Evolutionary conservation across 64 coral and sea anemone genomes (phyloP).

Genomic region (Astreopora myriophthalma): DNA sequence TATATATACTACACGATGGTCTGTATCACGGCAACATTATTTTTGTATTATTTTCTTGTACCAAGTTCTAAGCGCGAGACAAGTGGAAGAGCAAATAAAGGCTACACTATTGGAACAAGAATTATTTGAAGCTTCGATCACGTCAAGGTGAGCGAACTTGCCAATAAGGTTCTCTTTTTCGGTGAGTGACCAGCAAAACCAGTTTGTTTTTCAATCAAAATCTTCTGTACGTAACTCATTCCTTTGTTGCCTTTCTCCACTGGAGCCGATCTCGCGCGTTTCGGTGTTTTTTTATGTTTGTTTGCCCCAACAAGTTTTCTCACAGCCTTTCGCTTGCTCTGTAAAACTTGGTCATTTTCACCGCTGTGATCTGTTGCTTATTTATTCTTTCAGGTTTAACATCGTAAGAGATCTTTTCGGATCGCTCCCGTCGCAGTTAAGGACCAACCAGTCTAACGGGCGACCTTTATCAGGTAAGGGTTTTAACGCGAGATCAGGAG

Average conservation of each 20-base stretch:
- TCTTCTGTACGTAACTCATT: no score
- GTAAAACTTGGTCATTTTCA: no score
- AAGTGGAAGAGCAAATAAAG: slow-evolving; percentile 87
- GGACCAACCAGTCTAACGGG: neutral
- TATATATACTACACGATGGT: no score
- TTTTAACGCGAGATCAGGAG: neutral
- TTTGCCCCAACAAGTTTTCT: no score
- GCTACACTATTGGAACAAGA: slow-evolving; percentile 67
- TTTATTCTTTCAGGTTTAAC: slow-evolving; percentile 20
- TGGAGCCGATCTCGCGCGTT: no score
- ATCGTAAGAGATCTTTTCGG: slow-evolving; percentile 51
- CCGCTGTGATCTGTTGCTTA: neutral
- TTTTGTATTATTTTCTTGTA: neutral
- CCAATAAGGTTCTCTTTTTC: neutral
- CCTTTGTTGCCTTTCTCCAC: no score
- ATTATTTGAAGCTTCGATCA: slow-evolving; percentile 76
- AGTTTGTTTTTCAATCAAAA: no score
- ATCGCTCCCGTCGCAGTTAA: slow-evolving; percentile 17
- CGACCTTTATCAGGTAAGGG: neutral
- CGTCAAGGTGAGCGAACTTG: slow-evolving; percentile 52
- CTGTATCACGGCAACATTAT: no score
- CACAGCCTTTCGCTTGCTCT: no score
- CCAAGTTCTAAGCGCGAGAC: slow-evolving; percentile 77
- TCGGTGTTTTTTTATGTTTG: no score
- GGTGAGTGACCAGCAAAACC: neutral